Evolutionary conservation across 2,797 vertebrate species (phyloP).

Genomic region (Coilia nasus): DNA sequence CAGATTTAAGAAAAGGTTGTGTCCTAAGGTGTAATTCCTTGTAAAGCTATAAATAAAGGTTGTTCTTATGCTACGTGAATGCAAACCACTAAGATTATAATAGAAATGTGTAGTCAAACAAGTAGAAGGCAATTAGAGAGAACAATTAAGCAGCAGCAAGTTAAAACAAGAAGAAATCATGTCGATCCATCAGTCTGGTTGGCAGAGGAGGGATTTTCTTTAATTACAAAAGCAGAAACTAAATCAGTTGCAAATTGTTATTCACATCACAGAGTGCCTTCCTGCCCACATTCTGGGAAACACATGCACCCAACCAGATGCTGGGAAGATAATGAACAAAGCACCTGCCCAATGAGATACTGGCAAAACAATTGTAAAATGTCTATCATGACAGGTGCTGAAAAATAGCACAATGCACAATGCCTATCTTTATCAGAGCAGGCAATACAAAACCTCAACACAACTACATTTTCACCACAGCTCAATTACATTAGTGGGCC

Average conservation of each 20-base stretch:
- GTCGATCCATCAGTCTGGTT: background rate
- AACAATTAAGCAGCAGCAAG: background rate
- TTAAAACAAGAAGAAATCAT: background rate
- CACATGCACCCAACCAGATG: background rate
- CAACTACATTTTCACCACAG: background rate
- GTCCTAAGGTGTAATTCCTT: background rate
- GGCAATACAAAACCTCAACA: background rate
- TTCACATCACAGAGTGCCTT: background rate
- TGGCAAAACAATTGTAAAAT: background rate
- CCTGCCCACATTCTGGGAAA: background rate
- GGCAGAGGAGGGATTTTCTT: background rate
- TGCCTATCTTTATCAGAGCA: background rate
- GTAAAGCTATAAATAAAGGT: background rate
- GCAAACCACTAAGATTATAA: background rate
- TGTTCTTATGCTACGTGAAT: background rate
- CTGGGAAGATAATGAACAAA: background rate
- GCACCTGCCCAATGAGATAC: background rate
- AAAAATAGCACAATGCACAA: background rate
- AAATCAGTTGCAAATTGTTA: slow-evolving; percentile 4
- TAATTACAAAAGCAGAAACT: background rate
- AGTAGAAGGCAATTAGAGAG: background rate
- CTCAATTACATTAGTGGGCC: background rate
- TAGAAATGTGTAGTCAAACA: background rate
- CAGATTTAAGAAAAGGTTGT: too few relatives aligned
- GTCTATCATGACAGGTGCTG: background rate